Base-by-base conservation (phyloP, 2,888 invertebrate species). In the Lucinisca nassula region DNA sequence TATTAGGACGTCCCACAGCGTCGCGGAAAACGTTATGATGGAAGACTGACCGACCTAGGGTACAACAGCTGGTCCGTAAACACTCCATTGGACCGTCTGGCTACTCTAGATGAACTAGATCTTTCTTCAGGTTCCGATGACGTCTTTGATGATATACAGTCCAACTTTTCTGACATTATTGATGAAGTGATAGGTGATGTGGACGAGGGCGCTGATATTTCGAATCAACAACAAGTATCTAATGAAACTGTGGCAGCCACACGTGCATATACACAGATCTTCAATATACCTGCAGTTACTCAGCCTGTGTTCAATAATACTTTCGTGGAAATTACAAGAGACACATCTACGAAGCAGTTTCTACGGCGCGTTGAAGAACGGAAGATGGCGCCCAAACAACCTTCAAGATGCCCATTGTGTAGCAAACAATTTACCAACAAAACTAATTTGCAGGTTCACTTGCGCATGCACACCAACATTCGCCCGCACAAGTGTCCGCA, bases 401-500 rank as follows among this genome's bases (percentile, higher is more conserved):
- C 17, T 4, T 35, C n/a, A 21, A 49, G 35, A n/a, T 87, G 89
- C 30, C 14, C 37, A 6, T 6, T 75, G 2, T 87, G 87, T 61
- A 72, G 58, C 55, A 85, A 90, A 61, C 27, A 6, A 14, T 90
- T 85, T 55, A 73, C 58, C 51, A 85, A 82, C 10, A 85, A 82
- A 73, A 32, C 78, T 17, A 83, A 77, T 35, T 80, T 90, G 0
- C 79, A 84, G 49, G 84, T 85, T n/a, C 92, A 92, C 79, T 79
- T 88, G 79, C 73, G 83, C 4, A 72, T 72, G 24, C 91, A 92
- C 67, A 86, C 75, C 24, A 84, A 81, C 0, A 72, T 67, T 14
- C 84, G 90, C 12, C 92, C 91, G 0, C 90, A 92, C 78, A 79
- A 88, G 51, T 92, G 92, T 51, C 70, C 83, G 14, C 78, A 84